Base-by-base conservation (phyloP, 1,140 invertebrate genomes). In the Oedothorax gibbosus region DNA sequence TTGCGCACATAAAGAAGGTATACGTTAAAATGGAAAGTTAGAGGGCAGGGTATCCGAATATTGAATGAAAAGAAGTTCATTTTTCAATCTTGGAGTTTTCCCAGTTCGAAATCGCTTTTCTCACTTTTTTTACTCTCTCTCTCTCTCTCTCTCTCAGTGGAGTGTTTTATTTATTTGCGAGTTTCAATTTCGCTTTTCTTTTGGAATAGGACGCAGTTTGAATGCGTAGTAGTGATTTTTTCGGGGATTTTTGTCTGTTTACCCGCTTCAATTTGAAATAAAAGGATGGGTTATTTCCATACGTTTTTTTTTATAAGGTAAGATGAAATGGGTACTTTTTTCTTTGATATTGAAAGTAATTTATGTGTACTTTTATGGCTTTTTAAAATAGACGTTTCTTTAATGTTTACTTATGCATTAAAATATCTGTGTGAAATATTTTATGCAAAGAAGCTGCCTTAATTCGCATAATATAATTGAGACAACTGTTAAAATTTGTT, bases 41-140 rank as follows among this genome's bases (percentile, higher is more conserved):
- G 49, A 71, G 53, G 20, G 7, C 49, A 71, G 68, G 21, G 35
- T 51, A 51, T 71, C 49, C 15, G 49, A 71, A 51, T n/a, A 51
- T 1, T 71, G 68, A 51, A 71, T n/a, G 68, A 71, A 71, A 71
- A 71, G 49, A 71, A 51, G n/a, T 51, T 71, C 68, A 71, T 71
- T 71, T 71, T 71, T 71, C 68, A 71, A 71, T 71, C 68, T 71
- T 71, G 15, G 21, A 71, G 68, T 71, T 71, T 71, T 71, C 68
- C 15, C 15, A 10, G 56, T 71, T 71, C 50, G 10, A 71, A 71
- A 71, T 71, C 68, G 49, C 53, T 71, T 71, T 71, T 51, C 53
- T 51, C 49, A n/a, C 18, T 35, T 12, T 14, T 71, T 71, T 71
- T 50, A 7, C 35, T 68, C 15, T 68, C 50, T 49, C 50, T 51